Base-by-base conservation (phyloP, 2,797 vertebrate genomes). In the Pipistrellus pipistrellus region DNA sequence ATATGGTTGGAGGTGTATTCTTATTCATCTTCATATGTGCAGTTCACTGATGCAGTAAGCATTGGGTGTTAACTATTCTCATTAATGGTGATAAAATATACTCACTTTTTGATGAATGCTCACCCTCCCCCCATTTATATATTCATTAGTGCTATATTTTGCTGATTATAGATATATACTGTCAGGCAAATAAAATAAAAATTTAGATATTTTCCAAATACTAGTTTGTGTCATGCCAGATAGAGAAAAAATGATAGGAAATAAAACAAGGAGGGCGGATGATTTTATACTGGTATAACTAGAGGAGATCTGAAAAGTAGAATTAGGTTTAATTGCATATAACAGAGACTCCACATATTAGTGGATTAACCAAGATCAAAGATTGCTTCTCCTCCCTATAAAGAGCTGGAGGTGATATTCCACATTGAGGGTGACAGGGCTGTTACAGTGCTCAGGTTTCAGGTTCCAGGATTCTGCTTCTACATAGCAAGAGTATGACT, bases 21-120 rank as follows among this genome's bases (percentile, higher is more conserved):
- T 84, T 90, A 95, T 95, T 20, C 69, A 35, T 96, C 81, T 92
- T 94, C 12, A 83, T 85, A 76, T 48, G 72, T 35, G 64, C 38
- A 69, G 25, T 20, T 93, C 85, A 90, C 57, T 93, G 69, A 93
- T 88, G 53, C 51, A 68, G 5, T 92, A 41, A 92, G 8, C 27
- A 66, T 51, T 81, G 14, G 18, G 2, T 75, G 51, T 86, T 62
- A 41, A 80, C 3, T 85, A 14, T 82, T 85, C 10, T 59, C n/a
- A 90, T 23, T 78, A 30, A 64, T 85, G 25, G 2, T 80, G 3
- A 10, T 75, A 59, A 82, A 72, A 90, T 91, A 85, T 64, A 64
- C 20, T 86, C 20, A 77, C 27, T 76, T 90, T 78, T 38, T 69
- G 53, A 93, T 48, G 3, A 82, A 64, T 83, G 66, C 59, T 25